These are phyloP conservation scores for Pyrocephalus nanus DNA, from an alignment of 2,797 vertebrate genomes.

Conservation along the genomic window DNA sequence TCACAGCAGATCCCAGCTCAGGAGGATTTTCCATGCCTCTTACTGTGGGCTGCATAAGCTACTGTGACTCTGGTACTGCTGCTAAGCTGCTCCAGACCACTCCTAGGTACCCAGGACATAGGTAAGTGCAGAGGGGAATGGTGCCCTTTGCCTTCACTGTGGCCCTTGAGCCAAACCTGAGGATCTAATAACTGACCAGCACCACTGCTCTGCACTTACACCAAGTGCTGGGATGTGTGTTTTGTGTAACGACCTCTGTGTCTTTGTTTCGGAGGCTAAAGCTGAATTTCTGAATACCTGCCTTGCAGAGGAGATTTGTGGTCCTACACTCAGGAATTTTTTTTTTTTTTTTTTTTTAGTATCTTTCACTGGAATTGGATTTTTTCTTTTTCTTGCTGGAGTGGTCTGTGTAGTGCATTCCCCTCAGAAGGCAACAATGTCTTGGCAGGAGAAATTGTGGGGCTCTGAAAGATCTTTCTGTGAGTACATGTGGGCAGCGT, in stretches of 20 bases:
- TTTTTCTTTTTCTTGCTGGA: not conserved
- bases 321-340: not conserved
- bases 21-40: not conserved
- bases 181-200: not conserved
- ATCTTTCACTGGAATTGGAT: not conserved
- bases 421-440: not conserved
- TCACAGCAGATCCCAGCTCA: not conserved
- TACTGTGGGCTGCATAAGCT: not conserved
- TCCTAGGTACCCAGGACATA: not conserved
- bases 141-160: not conserved
- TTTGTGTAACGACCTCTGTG: not conserved
- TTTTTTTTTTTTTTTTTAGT: not conserved
- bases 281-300: not conserved
- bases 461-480: not conserved
- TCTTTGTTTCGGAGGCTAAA: not conserved
- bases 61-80: not conserved
- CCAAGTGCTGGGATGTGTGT: not conserved
- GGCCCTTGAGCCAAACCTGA: not conserved
- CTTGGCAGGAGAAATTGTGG: not conserved
- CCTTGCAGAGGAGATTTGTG: not conserved
- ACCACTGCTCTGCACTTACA: not conserved
- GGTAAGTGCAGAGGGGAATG: accelerated
- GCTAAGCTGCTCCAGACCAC: not conserved
- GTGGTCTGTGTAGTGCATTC: not conserved
- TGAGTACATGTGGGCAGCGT: not conserved